Percentiles rank a stretch among this genome's conserved stretches.
Conservation (phyloP, 2,888 invertebrate species). For the Strigamia maritima region DNA sequence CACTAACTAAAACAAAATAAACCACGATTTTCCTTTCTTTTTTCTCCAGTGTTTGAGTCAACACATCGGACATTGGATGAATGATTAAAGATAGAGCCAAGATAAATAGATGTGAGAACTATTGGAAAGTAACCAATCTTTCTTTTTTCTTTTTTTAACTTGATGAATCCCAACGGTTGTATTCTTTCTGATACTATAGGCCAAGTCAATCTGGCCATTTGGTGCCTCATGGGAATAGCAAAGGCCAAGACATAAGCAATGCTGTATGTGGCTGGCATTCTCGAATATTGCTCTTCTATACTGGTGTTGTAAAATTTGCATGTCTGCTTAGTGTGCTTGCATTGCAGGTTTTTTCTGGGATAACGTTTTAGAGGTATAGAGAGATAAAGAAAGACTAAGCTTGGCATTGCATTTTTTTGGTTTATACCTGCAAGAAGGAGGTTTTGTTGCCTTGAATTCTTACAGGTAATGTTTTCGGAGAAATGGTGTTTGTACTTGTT, state of each 20-base stretch:
- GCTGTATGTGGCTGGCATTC: constrained; percentile 3
- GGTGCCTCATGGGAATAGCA: neutral
- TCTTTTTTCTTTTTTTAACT: neutral
- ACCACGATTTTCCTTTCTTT: neutral
- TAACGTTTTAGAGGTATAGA: neutral
- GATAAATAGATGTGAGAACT: neutral
- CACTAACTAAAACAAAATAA: neutral
- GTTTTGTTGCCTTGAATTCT: neutral
- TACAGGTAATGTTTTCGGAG: neutral
- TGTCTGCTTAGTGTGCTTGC: constrained; percentile 13
- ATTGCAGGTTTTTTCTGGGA: neutral
- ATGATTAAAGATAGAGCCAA: constrained; percentile 9
- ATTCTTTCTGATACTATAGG: neutral
- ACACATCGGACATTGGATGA: neutral
- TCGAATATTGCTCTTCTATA: neutral
- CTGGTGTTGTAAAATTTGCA: constrained; percentile 9
- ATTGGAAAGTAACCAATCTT: neutral
- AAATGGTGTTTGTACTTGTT: neutral
- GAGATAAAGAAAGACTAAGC: constrained; percentile 15
- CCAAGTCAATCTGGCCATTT: constrained; percentile 15
- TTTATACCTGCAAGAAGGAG: neutral
- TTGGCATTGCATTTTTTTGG: neutral
- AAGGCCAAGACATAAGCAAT: constrained; percentile 4
- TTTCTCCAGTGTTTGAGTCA: neutral
- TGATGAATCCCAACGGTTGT: neutral